Evolutionary conservation across 2,888 invertebrate species (phyloP).

Genomic region (Limnephilus lunatus): DNA sequence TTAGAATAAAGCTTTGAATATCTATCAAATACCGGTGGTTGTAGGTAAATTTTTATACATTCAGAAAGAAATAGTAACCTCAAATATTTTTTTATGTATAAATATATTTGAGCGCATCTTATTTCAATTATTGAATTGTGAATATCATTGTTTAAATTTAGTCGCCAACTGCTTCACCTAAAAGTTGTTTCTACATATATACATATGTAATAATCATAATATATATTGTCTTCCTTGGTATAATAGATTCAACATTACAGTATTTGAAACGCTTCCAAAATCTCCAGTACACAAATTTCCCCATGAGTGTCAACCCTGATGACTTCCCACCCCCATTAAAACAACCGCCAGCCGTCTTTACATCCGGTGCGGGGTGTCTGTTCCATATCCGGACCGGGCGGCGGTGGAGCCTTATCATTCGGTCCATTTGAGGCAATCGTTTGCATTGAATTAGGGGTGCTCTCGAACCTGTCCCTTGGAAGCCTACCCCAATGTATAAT

Average conservation of each 20-base stretch:
- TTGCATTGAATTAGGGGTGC: slow-evolving; percentile 49
- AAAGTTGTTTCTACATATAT: too few species aligned
- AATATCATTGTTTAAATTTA: too few species aligned
- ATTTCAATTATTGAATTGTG: too few species aligned
- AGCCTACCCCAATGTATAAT: slow-evolving; percentile 20
- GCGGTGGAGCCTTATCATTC: slow-evolving; percentile 56
- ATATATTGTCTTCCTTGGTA: background rate
- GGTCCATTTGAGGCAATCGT: slow-evolving; percentile 56
- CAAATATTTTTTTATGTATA: too few species aligned
- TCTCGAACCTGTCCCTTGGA: background rate
- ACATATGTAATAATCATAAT: too few species aligned
- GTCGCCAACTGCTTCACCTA: too few species aligned
- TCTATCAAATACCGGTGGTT: too few species aligned
- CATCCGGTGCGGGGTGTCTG: slow-evolving; percentile 53
- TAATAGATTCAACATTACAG: background rate
- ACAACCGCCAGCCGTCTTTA: slow-evolving; percentile 53
- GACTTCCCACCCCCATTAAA: slow-evolving; percentile 43
- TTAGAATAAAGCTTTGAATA: too few species aligned
- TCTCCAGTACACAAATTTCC: background rate
- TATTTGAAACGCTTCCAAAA: background rate
- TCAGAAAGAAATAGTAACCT: too few species aligned
- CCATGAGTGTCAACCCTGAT: slow-evolving; percentile 39
- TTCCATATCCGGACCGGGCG: slow-evolving; percentile 21
- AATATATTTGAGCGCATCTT: too few species aligned
- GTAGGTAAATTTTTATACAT: background rate